phyloP scores from a whole-genome alignment of 2,888 invertebrate species.

The Amphipyra tragopoginis region DNA sequence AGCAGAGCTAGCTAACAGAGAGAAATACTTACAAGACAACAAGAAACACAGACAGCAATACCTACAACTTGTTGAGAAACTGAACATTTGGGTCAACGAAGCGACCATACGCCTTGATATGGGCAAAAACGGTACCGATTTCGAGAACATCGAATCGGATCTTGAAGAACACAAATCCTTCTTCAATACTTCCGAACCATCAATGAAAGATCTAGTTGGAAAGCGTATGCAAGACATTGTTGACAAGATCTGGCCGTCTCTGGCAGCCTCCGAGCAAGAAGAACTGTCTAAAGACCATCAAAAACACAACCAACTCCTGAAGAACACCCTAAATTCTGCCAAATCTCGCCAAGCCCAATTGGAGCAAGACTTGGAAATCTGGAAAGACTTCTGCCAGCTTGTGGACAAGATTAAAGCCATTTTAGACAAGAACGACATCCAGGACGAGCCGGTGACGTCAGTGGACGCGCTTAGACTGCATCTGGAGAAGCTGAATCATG shows the following conservation, averaged over 20 bases:
- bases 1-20: constrained; percentile 94
- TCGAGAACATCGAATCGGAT: constrained; percentile 95
- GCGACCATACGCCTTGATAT: constrained; percentile 94
- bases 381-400: constrained; percentile 95
- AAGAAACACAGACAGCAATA: constrained; percentile 94
- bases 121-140: constrained; percentile 96
- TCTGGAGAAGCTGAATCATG: constrained; percentile 95
- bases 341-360: constrained; percentile 94
- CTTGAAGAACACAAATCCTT: constrained; percentile 96
- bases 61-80: constrained; percentile 93
- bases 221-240: constrained; percentile 95
- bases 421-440: constrained; percentile 93
- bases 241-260: constrained; percentile 96
- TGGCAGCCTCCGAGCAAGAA: constrained; percentile 94
- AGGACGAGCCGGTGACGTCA: constrained; percentile 94
- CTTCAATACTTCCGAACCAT: constrained; percentile 93
- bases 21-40: constrained; percentile 94
- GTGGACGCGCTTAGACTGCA: constrained; percentile 95
- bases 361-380: constrained; percentile 95
- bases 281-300: constrained; percentile 95
- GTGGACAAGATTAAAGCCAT: constrained; percentile 94
- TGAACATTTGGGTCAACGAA: constrained; percentile 95
- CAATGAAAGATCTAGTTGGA: constrained; percentile 94
- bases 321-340: constrained; percentile 95
- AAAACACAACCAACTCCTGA: constrained; percentile 94